These are phyloP conservation scores for Aspidapion aeneum DNA, from an alignment of 2,888 invertebrate species.

Conservation along the genomic window DNA sequence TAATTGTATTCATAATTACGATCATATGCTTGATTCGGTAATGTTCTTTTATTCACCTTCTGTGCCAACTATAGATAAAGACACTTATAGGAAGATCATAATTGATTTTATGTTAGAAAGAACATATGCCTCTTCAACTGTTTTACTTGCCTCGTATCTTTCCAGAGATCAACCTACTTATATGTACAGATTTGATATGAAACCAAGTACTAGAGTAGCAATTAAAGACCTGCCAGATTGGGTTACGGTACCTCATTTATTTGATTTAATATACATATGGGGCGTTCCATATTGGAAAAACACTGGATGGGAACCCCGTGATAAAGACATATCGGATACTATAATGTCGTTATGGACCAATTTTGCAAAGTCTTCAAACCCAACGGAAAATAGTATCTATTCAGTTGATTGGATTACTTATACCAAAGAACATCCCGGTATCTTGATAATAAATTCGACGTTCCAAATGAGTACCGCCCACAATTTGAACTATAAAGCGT, in stretches of 20 bases:
- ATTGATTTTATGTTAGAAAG: slow-evolving; percentile 74
- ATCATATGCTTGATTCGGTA: slow-evolving; percentile 68
- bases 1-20: slow-evolving; percentile 55
- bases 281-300: slow-evolving; percentile 74
- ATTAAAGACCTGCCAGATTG: slow-evolving; percentile 68
- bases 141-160: slow-evolving; percentile 62
- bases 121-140: slow-evolving; percentile 65
- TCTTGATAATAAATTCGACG: slow-evolving; percentile 71
- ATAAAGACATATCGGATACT: slow-evolving; percentile 74
- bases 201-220: slow-evolving; percentile 63
- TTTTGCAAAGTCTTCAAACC: slow-evolving; percentile 72
- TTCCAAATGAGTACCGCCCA: slow-evolving; percentile 71
- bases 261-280: slow-evolving; percentile 78
- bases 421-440: slow-evolving; percentile 62
- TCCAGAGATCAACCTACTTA: slow-evolving; percentile 59
- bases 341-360: slow-evolving; percentile 80
- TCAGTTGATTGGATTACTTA: slow-evolving; percentile 71
- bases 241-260: slow-evolving; percentile 79
- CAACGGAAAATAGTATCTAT: slow-evolving; percentile 65
- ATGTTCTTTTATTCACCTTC: slow-evolving; percentile 73
- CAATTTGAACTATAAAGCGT: slow-evolving; percentile 69
- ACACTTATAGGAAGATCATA: slow-evolving; percentile 60
- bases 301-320: slow-evolving; percentile 72
- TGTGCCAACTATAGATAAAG: slow-evolving; percentile 59
- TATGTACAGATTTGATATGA: slow-evolving; percentile 72